phyloP scores from a whole-genome alignment of 1,140 invertebrate species.

The Calliphora vicina region DNA sequence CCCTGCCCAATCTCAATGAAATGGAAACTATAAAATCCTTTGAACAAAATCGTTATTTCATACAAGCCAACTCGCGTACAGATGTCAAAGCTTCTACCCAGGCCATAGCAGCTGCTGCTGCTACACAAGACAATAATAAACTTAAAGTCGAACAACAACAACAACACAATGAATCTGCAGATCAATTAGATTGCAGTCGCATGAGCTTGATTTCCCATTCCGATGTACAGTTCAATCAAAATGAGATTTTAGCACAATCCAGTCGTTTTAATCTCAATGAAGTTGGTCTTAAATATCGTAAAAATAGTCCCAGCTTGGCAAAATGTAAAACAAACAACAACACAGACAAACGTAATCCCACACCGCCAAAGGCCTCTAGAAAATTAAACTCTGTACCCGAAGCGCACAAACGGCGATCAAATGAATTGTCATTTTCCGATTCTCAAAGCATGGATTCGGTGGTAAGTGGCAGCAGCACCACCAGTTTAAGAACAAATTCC shows the following conservation, averaged over 20 bases:
- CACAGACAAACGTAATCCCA: background rate
- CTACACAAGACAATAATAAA: background rate
- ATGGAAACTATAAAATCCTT: constrained; percentile 55
- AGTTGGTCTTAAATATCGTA: constrained; percentile 44
- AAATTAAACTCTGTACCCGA: constrained; percentile 6
- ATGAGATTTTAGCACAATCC: constrained; percentile 59
- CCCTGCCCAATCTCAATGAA: constrained; percentile 61
- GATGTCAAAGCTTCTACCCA: constrained; percentile 16
- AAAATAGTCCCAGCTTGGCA: constrained; percentile 38
- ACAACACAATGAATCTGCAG: background rate
- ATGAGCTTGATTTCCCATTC: constrained; percentile 46
- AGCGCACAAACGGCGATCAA: constrained; percentile 44
- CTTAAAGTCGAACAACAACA: background rate
- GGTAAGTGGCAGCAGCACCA: constrained; percentile 27
- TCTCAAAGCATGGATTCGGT: constrained; percentile 52
- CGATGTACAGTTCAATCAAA: constrained; percentile 55
- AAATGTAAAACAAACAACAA: background rate
- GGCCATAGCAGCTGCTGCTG: background rate
- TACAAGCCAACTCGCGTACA: constrained; percentile 15
- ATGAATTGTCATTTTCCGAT: constrained; percentile 54
- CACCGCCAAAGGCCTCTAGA: background rate
- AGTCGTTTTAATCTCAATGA: constrained; percentile 61
- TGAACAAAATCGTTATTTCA: constrained; percentile 61
- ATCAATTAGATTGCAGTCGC: constrained; percentile 41
- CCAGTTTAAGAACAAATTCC: constrained; percentile 5